Conservation (phyloP, 2,797 vertebrate species). For the Tokudaia muenninki region DNA sequence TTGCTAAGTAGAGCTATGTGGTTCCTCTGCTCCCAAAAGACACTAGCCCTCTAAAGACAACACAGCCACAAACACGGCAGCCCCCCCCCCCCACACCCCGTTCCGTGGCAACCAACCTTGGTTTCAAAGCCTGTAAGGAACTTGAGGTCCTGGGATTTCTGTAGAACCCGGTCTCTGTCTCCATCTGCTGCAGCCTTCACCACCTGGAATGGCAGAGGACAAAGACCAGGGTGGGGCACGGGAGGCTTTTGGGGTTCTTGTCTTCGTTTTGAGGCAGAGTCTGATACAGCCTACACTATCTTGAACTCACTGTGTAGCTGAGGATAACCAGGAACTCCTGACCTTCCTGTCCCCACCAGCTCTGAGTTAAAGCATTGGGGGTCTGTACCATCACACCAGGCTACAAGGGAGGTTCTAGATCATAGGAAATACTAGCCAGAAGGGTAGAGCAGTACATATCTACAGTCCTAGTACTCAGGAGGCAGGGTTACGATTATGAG, state of each 20-base stretch:
- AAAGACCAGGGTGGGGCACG: not conserved
- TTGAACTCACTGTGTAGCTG: not conserved
- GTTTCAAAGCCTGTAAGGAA: constrained; percentile 96
- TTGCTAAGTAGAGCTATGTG: not conserved
- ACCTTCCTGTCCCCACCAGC: not conserved
- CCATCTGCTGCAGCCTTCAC: constrained; percentile 93
- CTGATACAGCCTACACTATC: not conserved
- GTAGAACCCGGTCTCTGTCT: constrained; percentile 91
- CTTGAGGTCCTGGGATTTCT: constrained; percentile 93
- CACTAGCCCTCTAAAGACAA: not conserved
- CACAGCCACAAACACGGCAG: not conserved
- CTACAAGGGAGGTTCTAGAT: not conserved
- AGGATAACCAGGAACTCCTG: not conserved
- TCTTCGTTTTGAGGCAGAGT: not conserved
- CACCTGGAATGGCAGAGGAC: constrained; percentile 87
- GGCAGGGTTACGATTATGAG: not conserved
- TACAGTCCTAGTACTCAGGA: not conserved
- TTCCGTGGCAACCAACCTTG: constrained; percentile 88
- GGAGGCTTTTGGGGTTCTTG: not conserved
- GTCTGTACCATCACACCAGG: not conserved
- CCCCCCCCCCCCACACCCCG: no score
- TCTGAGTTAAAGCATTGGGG: no score
- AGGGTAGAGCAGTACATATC: not conserved
- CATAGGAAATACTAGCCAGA: not conserved
- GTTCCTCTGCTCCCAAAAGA: not conserved